These are phyloP conservation scores for Athalia cordata DNA, from an alignment of 2,888 invertebrate genomes.

Conservation along the genomic window DNA sequence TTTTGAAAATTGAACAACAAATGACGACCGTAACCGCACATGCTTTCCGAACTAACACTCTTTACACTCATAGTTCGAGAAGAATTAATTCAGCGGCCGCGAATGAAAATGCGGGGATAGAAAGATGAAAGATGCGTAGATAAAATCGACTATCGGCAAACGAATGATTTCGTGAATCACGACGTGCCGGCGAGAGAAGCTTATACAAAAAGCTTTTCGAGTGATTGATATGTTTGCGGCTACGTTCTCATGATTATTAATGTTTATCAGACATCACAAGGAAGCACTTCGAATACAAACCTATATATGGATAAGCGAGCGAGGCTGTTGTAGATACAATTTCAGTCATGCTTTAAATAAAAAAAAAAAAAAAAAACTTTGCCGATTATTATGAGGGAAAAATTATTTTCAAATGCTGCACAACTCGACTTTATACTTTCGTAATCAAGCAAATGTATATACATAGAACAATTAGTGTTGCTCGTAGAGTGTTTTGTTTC, in stretches of 20 bases:
- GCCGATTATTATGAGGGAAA: too few relatives aligned
- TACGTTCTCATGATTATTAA: conserved; percentile 9
- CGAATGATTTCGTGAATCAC: conserved; percentile 38
- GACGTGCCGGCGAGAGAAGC: not conserved
- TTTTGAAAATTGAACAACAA: too few relatives aligned
- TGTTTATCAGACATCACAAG: not conserved
- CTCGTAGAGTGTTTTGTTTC: too few relatives aligned
- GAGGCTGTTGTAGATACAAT: conserved; percentile 4
- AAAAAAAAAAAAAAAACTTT: too few relatives aligned
- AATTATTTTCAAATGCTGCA: too few relatives aligned
- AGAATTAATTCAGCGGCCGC: not conserved
- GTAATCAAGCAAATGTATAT: too few relatives aligned
- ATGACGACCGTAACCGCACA: too few relatives aligned
- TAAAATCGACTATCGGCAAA: conserved; percentile 5
- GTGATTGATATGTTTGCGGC: conserved; percentile 46
- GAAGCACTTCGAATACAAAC: not conserved
- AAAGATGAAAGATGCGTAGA: not conserved
- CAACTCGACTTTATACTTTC: too few relatives aligned
- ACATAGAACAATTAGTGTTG: too few relatives aligned
- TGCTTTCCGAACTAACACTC: too few relatives aligned
- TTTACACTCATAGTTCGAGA: not conserved
- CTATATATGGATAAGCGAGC: not conserved
- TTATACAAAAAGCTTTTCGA: conserved; percentile 36
- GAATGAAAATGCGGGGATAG: not conserved
- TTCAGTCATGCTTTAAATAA: not conserved